Evolutionary conservation across 2,113 vertebrate genomes (phyloP).

Genomic region (Pao palembangensis): DNA sequence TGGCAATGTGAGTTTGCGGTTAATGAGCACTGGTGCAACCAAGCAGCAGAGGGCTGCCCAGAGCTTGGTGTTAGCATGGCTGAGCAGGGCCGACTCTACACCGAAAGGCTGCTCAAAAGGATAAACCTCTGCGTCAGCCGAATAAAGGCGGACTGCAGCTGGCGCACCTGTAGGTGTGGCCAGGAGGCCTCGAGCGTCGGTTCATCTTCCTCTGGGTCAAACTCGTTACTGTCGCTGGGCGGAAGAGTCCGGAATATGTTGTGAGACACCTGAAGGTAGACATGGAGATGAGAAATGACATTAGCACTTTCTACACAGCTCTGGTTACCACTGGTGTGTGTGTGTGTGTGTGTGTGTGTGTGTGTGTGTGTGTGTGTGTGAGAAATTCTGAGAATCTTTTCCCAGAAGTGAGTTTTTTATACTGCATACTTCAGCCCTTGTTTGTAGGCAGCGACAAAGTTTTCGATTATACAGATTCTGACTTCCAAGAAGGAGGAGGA

Average conservation of each 20-base stretch:
- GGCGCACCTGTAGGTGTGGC: conserved; percentile 96
- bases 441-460: too few relatives aligned
- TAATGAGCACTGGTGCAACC: too few relatives aligned
- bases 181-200: conserved; percentile 97
- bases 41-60: not conserved
- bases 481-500: not conserved
- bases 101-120: too few relatives aligned
- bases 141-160: not conserved
- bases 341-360: too few relatives aligned
- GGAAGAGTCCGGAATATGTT: conserved; percentile 99
- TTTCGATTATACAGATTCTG: too few relatives aligned
- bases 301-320: not conserved
- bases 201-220: conserved; percentile 99
- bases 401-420: too few relatives aligned
- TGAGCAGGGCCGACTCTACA: too few relatives aligned
- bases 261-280: conserved; percentile 85
- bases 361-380: not conserved
- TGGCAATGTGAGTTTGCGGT: too few relatives aligned
- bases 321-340: not conserved
- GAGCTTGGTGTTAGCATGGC: not conserved
- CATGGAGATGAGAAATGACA: not conserved
- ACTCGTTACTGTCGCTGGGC: conserved; percentile 98
- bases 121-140: not conserved
- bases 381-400: not conserved
- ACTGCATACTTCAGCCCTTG: too few relatives aligned